Percentiles rank a stretch among this genome's conserved stretches.
Conservation (phyloP, 2,888 invertebrate genomes). For the Melinaea marsaeus region DNA sequence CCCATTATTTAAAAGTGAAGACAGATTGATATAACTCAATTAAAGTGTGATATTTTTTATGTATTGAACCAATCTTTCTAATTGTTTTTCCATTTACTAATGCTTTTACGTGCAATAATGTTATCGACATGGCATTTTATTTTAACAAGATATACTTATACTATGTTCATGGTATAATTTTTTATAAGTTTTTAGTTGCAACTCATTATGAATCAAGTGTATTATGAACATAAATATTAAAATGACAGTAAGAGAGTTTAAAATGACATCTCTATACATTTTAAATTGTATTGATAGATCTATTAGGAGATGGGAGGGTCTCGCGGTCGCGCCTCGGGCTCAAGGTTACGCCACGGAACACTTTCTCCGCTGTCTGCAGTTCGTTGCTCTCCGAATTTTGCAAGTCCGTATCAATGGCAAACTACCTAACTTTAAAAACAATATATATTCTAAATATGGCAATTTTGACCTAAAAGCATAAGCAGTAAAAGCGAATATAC, state of each 20-base stretch:
- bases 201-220: too few relatives aligned
- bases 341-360: constrained; percentile 75
- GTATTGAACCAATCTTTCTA: neutral
- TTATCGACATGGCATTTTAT: too few relatives aligned
- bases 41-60: too few relatives aligned
- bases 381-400: constrained; percentile 75
- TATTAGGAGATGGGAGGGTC: constrained; percentile 62
- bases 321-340: constrained; percentile 52
- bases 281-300: constrained; percentile 57
- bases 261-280: constrained; percentile 37
- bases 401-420: constrained; percentile 49
- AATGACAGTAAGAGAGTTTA: constrained; percentile 27
- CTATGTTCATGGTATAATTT: too few relatives aligned
- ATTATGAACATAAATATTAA: constrained; percentile 14
- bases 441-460: constrained; percentile 24
- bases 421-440: constrained; percentile 43
- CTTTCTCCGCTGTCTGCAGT: constrained; percentile 67
- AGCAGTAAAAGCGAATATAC: constrained; percentile 31
- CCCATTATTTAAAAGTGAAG: constrained; percentile 3
- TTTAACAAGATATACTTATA: too few relatives aligned
- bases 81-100: too few relatives aligned
- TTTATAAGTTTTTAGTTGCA: too few relatives aligned
- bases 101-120: too few relatives aligned
- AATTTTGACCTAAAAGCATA: constrained; percentile 31
- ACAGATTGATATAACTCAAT: neutral